These are phyloP conservation scores for Wasmannia auropunctata DNA, from an alignment of 1,140 invertebrate genomes.

Conservation along the genomic window DNA sequence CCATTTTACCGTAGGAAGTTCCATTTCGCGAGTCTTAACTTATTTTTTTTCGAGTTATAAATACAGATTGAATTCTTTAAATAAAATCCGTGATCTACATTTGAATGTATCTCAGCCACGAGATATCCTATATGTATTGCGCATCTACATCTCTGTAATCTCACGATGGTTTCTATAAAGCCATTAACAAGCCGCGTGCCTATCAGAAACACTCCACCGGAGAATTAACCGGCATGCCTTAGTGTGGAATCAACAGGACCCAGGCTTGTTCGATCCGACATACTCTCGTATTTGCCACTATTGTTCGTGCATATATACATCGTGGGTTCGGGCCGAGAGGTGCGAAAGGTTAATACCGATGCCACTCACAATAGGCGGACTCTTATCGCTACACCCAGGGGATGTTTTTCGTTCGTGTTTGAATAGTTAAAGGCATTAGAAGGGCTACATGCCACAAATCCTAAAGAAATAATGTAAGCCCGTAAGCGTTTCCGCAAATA, in stretches of 20 bases:
- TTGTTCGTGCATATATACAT: constrained; percentile 4
- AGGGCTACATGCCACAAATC: not conserved
- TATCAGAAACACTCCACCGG: constrained; percentile 46
- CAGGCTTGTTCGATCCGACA: constrained; percentile 11
- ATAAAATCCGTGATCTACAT: not conserved
- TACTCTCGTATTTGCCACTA: constrained; percentile 31
- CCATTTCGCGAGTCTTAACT: not conserved
- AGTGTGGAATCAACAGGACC: constrained; percentile 49
- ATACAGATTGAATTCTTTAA: too few species aligned
- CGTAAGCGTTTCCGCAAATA: not conserved
- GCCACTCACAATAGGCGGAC: not conserved
- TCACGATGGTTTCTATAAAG: constrained; percentile 58
- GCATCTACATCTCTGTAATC: too few species aligned
- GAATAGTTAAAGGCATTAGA: not conserved
- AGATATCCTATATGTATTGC: not conserved
- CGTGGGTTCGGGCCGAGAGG: not conserved
- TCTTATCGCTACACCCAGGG: not conserved
- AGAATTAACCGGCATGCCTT: constrained; percentile 46
- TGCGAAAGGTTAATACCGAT: constrained; percentile 3
- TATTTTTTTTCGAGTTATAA: too few species aligned
- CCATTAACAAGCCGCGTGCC: constrained; percentile 62
- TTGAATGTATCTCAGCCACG: not conserved
- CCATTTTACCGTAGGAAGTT: not conserved
- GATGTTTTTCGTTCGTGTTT: constrained; percentile 12
- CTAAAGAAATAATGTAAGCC: not conserved